Conservation (phyloP, 2,797 vertebrate genomes). For the Pogonophryne albipinna region DNA sequence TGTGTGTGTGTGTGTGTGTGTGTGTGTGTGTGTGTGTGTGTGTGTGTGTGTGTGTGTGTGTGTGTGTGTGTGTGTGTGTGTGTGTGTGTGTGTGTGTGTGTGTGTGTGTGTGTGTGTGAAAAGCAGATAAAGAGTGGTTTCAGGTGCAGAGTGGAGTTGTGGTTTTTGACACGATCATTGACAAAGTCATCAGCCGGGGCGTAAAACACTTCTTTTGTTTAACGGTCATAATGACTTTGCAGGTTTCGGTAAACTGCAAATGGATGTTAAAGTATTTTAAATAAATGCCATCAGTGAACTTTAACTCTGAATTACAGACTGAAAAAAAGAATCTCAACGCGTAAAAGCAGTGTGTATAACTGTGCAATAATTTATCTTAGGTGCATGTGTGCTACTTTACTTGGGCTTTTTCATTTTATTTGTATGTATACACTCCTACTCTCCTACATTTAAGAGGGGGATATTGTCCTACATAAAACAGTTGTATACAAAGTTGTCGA, state of each 20-base stretch:
- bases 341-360: neutral
- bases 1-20: too few relatives aligned
- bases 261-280: conserved; percentile 13
- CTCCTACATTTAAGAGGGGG: neutral
- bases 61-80: conserved; percentile 4
- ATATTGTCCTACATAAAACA: neutral
- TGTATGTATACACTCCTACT: neutral
- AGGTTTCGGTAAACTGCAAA: conserved; percentile 43
- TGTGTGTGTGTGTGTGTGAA: neutral
- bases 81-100: conserved; percentile 9
- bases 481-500: too few relatives aligned
- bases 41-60: too few relatives aligned
- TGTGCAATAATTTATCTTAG: neutral
- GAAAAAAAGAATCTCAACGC: neutral
- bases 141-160: conserved; percentile 54
- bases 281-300: neutral
- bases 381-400: neutral
- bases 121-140: conserved; percentile 45
- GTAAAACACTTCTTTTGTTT: conserved; percentile 64
- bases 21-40: conserved; percentile 16
- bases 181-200: conserved; percentile 65
- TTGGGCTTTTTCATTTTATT: too few relatives aligned
- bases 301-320: neutral
- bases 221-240: conserved; percentile 50
- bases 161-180: conserved; percentile 66